Conservation (phyloP, 2,888 invertebrate species). For the Dolichopus griseipennis region DNA sequence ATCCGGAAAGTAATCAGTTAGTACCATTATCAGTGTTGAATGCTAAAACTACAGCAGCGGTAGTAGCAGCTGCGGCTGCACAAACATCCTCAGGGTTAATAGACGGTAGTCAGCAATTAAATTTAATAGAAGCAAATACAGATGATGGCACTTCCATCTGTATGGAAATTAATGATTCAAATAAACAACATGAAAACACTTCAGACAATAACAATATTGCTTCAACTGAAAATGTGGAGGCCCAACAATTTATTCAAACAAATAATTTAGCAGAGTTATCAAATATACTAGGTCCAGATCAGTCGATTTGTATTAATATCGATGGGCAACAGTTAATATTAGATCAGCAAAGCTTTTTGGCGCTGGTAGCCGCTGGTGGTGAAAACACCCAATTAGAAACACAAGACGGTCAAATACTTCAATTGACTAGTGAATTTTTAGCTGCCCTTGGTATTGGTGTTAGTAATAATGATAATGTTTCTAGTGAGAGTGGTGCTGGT, state of each 20-base stretch:
- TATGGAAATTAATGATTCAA: conserved; percentile 2
- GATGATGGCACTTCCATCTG: neutral
- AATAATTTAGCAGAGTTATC: conserved; percentile 1
- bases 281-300: conserved; percentile 4
- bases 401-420: conserved; percentile 30
- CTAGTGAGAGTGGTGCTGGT: neutral
- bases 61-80: conserved; percentile 1
- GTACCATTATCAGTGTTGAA: conserved; percentile 26
- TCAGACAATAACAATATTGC: neutral
- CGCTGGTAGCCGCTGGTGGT: conserved; percentile 22
- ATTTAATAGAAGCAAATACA: neutral
- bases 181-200: neutral
- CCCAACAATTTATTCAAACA: conserved; percentile 8
- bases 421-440: conserved; percentile 30
- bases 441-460: conserved; percentile 25
- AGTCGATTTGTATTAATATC: conserved; percentile 18
- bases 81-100: neutral
- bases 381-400: conserved; percentile 31
- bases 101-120: neutral
- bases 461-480: conserved; percentile 20
- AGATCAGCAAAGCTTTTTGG: conserved; percentile 20
- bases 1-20: conserved; percentile 33
- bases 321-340: conserved; percentile 18
- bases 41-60: conserved; percentile 8
- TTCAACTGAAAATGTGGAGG: neutral